Evolutionary conservation across 2,888 invertebrate species (phyloP), one percentile per base, ranked within the genome.

Genomic region (Sinopyrophorus schimmeli): DNA sequence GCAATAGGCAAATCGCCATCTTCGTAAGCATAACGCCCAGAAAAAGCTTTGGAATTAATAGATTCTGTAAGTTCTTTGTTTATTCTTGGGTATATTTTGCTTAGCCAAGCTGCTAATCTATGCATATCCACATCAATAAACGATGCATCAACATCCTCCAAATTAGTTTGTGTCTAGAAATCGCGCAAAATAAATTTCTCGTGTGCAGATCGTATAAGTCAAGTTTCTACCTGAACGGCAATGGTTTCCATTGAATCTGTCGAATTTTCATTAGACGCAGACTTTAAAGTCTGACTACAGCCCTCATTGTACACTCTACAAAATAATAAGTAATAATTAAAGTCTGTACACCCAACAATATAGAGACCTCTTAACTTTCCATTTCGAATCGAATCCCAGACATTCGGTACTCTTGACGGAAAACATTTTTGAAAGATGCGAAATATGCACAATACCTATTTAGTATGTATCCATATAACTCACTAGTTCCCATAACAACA

Each of bases 351-450:
- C n/a, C n/a, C n/a, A n/a, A n/a, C n/a, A n/a, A n/a, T n/a, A n/a
- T n/a, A n/a, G n/a, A n/a, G 65, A 71, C 71, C 70, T 75, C 52
- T 72, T 74, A 4, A 68, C 59, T 47, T 69, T 72, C 67, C 73
- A 74, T 18, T 71, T 69, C 1, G 79, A 74, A 39, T 70, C 72
- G 63, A 78, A 79, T 35, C 77, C 79, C 11, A 76, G 69, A 41
- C 76, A 72, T 24, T 74, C 74, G 6, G 72, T 72, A 16, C 72
- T 72, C 59, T 71, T 74, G 41, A 74, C 70, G 23, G 69, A 69
- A 47, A 78, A 74, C 61, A 77, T 77, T 34, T 2, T 30, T 31
- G 7, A 16, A 31, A 31, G 17, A 12, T 31, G n/a, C n/a, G n/a
- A n/a, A n/a, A n/a, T n/a, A n/a, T n/a, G n/a, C n/a, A n/a, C n/a